Conservation (phyloP, 2,888 invertebrate species). For the Imbricaverruca yamaguchii region DNA sequence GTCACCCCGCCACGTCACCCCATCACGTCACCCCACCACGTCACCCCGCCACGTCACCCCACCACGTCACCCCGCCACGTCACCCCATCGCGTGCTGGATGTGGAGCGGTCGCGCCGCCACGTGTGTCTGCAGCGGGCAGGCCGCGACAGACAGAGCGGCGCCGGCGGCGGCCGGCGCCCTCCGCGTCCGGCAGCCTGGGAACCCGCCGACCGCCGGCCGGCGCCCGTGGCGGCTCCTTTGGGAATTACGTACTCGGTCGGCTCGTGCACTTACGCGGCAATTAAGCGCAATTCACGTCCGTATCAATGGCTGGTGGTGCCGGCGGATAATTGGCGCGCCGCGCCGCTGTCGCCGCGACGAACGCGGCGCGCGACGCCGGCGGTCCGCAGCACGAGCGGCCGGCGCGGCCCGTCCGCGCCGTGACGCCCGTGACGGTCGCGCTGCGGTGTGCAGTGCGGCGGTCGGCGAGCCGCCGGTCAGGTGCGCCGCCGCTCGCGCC, state of each 20-base stretch:
- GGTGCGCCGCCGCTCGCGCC: too few relatives aligned
- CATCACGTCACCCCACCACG: too few relatives aligned
- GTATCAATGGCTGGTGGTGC: background rate
- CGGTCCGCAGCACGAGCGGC: background rate
- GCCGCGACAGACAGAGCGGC: background rate
- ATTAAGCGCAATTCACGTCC: background rate
- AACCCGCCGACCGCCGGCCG: background rate
- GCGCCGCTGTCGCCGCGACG: background rate
- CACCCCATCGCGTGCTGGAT: too few relatives aligned
- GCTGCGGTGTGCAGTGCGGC: too few relatives aligned
- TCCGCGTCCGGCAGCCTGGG: background rate
- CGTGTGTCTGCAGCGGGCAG: background rate
- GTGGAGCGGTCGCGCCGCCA: background rate
- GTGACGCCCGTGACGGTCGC: too few relatives aligned
- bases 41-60: too few relatives aligned
- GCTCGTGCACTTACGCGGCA: background rate
- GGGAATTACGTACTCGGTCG: background rate
- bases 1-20: too few relatives aligned
- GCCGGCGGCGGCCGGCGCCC: background rate
- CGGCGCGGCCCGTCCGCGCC: background rate
- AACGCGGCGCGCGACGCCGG: background rate
- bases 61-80: too few relatives aligned
- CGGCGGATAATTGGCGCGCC: background rate
- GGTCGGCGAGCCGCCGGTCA: too few relatives aligned
- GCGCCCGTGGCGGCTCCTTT: background rate